Base-by-base conservation (phyloP, 2,888 invertebrate genomes). In the Chymomyza amoena region DNA sequence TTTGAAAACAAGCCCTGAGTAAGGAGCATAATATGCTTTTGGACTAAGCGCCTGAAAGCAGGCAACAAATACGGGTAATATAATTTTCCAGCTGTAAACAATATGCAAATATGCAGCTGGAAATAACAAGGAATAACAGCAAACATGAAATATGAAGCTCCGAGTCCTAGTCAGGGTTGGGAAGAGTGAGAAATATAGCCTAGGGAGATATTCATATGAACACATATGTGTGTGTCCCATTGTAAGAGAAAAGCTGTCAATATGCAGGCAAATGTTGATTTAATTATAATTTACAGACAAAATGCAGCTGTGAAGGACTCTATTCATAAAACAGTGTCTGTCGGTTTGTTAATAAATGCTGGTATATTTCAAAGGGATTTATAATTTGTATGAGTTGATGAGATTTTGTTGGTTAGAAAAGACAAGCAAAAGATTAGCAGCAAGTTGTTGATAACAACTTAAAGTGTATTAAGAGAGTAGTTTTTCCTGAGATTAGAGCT, bases 261-360 rank as follows among this genome's bases (percentile, higher is more conserved):
- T 76, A 69, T 72, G 71, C 68, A 71, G 68, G 72, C 78, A 75
- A 73, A 82, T 77, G 75, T 75, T 79, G 76, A 85, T 79, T 76
- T 77, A 73, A 79, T 79, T 77, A 70, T 68, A 66, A 67, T 73
- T 18, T 25, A 25, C 18, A 57, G 57, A 25, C 57, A 25, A 25
- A 57, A 57, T 20, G 52, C 52, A 54, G 7, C 16, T 18, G 39
- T 10, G 13, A 45, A 45, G 39, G 13, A 13, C 39, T 45, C 62
- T 61, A 59, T 51, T 25, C n/a, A 51, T 39, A 39, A 56, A 51
- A 10, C 25, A 4, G 2, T 63, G 28, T 45, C 16, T 28, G 61
- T 4, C 28, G 15, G 28, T 57, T 54, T 51, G 63, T 76, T 69
- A 69, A 80, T 78, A 66, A 69, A 76, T 68, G 65, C 13, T 45